Conservation (phyloP, 2,113 vertebrate species). For the Malurus cyaneus region DNA sequence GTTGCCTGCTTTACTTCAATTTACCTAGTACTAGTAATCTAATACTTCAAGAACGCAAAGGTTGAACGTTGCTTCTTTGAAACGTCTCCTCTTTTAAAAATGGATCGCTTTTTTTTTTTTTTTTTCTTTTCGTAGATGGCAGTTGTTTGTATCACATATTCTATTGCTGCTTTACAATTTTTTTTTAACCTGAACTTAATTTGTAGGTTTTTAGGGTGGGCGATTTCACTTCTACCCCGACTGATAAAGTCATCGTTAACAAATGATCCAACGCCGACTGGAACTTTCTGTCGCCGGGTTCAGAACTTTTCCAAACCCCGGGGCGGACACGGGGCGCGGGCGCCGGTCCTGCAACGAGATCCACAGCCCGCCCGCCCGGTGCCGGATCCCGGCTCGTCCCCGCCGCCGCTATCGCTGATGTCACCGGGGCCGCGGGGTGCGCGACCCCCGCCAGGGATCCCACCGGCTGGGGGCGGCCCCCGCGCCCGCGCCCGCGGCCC, state of each 20-base stretch:
- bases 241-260: fast-evolving
- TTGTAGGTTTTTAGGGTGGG: neutral
- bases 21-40: neutral
- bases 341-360: neutral
- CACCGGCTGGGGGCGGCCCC: neutral
- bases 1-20: neutral
- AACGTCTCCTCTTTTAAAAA: neutral
- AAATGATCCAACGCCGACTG: fast-evolving
- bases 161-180: neutral
- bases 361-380: neutral
- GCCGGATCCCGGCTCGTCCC: neutral
- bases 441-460: neutral
- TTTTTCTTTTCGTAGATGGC: neutral
- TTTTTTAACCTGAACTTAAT: neutral
- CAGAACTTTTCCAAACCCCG: neutral
- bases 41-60: neutral
- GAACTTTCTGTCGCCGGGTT: neutral
- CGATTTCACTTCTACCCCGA: neutral
- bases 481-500: too few relatives aligned
- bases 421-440: slow-evolving; percentile 38
- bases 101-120: neutral
- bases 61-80: neutral
- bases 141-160: neutral
- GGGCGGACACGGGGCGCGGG: neutral
- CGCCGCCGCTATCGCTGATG: neutral